phyloP scores from a whole-genome alignment of 2,888 invertebrate species.

The Parthenolecanium corni region DNA sequence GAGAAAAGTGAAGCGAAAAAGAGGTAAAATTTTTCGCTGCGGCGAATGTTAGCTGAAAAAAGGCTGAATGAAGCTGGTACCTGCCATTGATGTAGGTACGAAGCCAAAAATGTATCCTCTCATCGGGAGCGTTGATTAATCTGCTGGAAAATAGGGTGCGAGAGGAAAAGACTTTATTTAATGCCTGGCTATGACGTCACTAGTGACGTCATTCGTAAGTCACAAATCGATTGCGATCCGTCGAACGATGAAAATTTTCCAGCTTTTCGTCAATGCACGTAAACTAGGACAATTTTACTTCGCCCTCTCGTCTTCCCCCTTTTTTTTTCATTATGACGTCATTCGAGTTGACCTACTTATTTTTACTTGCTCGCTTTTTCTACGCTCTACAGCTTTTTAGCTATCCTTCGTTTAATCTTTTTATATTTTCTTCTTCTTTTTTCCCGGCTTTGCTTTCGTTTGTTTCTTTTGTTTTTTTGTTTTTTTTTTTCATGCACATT shows the following conservation, averaged over 20 bases:
- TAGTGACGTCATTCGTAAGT: conserved; percentile 20
- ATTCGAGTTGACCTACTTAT: conserved; percentile 21
- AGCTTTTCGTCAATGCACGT: conserved; percentile 10
- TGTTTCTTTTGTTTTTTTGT: no score
- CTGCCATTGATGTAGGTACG: conserved; percentile 10
- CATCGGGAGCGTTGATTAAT: conserved; percentile 1
- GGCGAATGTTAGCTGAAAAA: background rate
- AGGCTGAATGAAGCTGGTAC: conserved; percentile 3
- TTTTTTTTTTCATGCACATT: no score
- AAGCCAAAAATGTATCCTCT: background rate
- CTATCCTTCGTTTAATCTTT: no score
- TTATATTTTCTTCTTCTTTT: no score
- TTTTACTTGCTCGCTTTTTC: background rate
- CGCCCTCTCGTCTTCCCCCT: background rate
- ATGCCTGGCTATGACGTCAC: conserved; percentile 16
- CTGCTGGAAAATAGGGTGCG: background rate
- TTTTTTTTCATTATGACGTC: conserved; percentile 18
- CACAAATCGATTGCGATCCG: conserved; percentile 16
- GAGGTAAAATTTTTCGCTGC: background rate
- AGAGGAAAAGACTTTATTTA: background rate
- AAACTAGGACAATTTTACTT: conserved; percentile 16
- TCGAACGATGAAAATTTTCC: background rate
- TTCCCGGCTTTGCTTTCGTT: no score
- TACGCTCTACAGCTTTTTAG: no score
- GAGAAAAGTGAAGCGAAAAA: background rate